Conservation (phyloP, 2,797 vertebrate genomes). For the Urosaurus nigricauda region DNA sequence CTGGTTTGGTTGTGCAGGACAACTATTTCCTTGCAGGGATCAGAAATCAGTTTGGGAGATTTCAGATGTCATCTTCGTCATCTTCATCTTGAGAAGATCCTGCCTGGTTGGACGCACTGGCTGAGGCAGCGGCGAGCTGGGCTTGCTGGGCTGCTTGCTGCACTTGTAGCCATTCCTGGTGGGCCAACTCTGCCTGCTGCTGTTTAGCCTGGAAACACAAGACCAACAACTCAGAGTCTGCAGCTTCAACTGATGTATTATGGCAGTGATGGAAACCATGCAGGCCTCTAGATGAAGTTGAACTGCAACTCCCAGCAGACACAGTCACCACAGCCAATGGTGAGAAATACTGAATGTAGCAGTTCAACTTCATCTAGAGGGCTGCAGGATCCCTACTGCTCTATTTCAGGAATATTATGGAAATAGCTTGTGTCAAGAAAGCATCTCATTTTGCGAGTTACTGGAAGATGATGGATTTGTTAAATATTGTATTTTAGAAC, state of each 20-base stretch:
- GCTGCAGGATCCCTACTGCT: background rate
- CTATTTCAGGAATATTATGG: no score
- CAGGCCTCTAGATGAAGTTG: no score
- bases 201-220: slow-evolving; percentile 89
- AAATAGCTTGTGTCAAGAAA: background rate
- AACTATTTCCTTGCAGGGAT: slow-evolving; percentile 75
- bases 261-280: no score
- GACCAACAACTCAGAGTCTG: slow-evolving; percentile 35
- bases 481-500: background rate
- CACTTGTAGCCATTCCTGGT: slow-evolving; percentile 99
- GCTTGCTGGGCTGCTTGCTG: slow-evolving; percentile 98
- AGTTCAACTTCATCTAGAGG: no score
- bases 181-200: slow-evolving; percentile 97
- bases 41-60: slow-evolving; percentile 75
- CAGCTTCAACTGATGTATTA: background rate
- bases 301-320: no score
- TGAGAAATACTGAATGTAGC: no score
- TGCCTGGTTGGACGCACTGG: slow-evolving; percentile 92
- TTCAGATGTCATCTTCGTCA: slow-evolving; percentile 97
- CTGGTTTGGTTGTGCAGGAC: slow-evolving; percentile 80
- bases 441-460: background rate
- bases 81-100: slow-evolving; percentile 98
- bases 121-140: slow-evolving; percentile 94
- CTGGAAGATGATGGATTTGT: background rate
- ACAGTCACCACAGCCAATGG: no score